Percentiles rank a stretch among this genome's conserved stretches.
Evolutionary conservation across 2,113 vertebrate genomes (phyloP).

Genomic region (Taurulus bubalis): DNA sequence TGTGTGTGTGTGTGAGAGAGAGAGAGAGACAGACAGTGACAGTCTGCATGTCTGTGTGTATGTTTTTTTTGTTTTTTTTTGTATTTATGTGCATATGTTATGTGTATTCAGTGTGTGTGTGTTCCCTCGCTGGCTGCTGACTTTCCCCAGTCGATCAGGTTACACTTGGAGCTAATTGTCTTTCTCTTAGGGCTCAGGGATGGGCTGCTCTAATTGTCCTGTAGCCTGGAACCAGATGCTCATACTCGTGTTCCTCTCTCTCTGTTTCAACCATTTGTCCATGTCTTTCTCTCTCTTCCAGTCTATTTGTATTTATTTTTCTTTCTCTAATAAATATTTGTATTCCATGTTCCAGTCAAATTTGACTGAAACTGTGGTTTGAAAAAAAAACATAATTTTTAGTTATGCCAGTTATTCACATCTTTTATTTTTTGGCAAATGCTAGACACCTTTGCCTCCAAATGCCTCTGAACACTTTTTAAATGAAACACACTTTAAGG

Average conservation of each 20-base stretch:
- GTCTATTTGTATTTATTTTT: slow-evolving; percentile 8
- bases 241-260: slow-evolving; percentile 49
- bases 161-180: slow-evolving; percentile 81
- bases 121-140: slow-evolving; percentile 53
- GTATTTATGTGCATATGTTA: slow-evolving; percentile 32
- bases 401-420: neutral
- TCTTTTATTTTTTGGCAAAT: neutral
- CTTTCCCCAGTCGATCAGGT: slow-evolving; percentile 77
- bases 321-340: slow-evolving; percentile 19
- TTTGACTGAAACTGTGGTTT: neutral
- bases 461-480: neutral
- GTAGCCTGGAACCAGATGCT: slow-evolving; percentile 80
- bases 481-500: neutral
- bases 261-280: slow-evolving; percentile 24
- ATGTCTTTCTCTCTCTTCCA: slow-evolving; percentile 1
- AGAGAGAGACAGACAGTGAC: slow-evolving; percentile 23
- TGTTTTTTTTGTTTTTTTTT: neutral
- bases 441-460: no score
- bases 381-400: no score
- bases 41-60: slow-evolving; percentile 45
- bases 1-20: slow-evolving; percentile 10
- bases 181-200: slow-evolving; percentile 76
- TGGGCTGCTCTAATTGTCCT: slow-evolving; percentile 77
- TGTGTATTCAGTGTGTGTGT: slow-evolving; percentile 44
- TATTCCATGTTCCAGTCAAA: no score